Evolutionary conservation across 2,888 invertebrate genomes (phyloP).

Genomic region (Xylophagus ater): DNA sequence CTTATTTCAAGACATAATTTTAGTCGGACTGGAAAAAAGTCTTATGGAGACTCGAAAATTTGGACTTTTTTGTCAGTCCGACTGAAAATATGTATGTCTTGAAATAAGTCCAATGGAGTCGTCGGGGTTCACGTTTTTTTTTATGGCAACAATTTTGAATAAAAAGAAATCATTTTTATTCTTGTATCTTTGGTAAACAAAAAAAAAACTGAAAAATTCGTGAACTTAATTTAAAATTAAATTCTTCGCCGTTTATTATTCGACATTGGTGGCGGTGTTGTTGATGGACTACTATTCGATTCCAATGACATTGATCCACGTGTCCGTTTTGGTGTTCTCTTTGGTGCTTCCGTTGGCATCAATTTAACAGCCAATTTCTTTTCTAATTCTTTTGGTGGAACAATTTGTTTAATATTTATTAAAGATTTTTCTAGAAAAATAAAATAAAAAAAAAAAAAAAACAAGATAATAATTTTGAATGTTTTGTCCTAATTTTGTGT

Average conservation of each 20-base stretch:
- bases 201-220: not conserved
- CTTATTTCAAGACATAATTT: too few relatives aligned
- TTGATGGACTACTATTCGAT: conserved; percentile 38
- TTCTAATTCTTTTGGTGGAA: conserved; percentile 29
- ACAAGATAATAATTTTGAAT: not conserved
- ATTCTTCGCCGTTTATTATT: conserved; percentile 35
- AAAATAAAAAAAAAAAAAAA: not conserved
- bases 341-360: conserved; percentile 27
- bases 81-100: too few relatives aligned
- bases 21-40: too few relatives aligned
- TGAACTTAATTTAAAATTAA: conserved; percentile 20
- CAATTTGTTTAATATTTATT: conserved; percentile 14
- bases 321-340: conserved; percentile 36
- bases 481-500: too few relatives aligned
- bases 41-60: too few relatives aligned
- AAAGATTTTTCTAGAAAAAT: conserved; percentile 22
- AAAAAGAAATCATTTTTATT: not conserved
- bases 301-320: conserved; percentile 39
- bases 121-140: too few relatives aligned
- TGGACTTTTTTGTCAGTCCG: too few relatives aligned
- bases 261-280: conserved; percentile 36
- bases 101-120: too few relatives aligned
- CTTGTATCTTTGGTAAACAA: not conserved
- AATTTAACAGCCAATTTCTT: conserved; percentile 31
- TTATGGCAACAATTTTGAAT: not conserved